These are phyloP conservation scores for Parapsyche elsis DNA, from an alignment of 1,140 invertebrate genomes.

Conservation along the genomic window DNA sequence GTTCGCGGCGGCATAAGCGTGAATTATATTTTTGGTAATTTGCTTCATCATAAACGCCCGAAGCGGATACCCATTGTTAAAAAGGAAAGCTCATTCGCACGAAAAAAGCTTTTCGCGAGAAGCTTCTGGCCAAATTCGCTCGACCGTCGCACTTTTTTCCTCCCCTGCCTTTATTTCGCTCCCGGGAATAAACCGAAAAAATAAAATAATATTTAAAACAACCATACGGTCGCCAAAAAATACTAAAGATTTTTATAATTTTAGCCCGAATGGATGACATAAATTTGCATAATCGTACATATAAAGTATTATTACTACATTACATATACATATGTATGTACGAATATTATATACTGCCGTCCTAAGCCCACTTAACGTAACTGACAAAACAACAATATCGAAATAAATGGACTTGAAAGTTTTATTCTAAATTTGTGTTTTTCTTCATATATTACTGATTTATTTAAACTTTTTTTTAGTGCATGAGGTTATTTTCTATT, in stretches of 20 bases:
- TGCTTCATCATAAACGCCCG: constrained; percentile 35
- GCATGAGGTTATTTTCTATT: too few species aligned
- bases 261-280: background rate
- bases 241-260: background rate
- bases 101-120: constrained; percentile 15
- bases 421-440: too few species aligned
- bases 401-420: too few species aligned
- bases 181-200: background rate
- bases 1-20: constrained; percentile 10
- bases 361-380: too few species aligned
- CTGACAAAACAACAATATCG: too few species aligned
- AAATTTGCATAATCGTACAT: background rate
- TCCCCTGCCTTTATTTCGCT: background rate
- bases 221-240: background rate
- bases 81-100: constrained; percentile 16
- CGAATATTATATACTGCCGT: too few species aligned
- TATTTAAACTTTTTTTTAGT: too few species aligned
- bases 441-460: too few species aligned
- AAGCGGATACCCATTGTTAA: constrained; percentile 27
- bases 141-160: background rate
- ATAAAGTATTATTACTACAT: background rate
- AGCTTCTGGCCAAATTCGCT: background rate
- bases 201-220: too few species aligned
- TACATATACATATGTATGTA: too few species aligned
- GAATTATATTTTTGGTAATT: constrained; percentile 41